Percentiles rank a stretch among this genome's conserved stretches.
Conservation (phyloP, 2,888 invertebrate genomes). For the Blomia tropicalis region DNA sequence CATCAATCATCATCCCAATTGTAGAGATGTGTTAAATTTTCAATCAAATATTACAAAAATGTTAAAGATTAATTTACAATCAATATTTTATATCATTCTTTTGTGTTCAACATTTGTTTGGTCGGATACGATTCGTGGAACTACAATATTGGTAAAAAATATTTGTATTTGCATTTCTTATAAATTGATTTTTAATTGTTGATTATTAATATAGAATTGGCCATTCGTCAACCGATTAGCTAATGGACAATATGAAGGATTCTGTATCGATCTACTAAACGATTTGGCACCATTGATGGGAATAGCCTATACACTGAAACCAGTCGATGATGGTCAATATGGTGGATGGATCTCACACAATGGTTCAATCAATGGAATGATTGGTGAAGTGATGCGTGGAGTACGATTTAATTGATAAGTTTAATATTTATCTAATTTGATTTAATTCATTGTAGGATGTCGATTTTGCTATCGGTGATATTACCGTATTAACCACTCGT, state of each 20-base stretch:
- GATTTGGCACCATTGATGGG: slow-evolving; percentile 15
- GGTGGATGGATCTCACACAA: slow-evolving; percentile 20
- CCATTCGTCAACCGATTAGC: not conserved
- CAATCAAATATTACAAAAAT: no score
- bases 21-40: no score
- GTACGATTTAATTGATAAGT: not conserved
- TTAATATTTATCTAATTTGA: not conserved
- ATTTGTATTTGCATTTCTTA: not conserved
- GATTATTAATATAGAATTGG: slow-evolving; percentile 1
- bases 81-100: no score
- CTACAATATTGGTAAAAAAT: slow-evolving; percentile 5
- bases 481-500: slow-evolving; percentile 14
- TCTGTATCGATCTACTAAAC: slow-evolving; percentile 19
- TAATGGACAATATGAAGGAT: slow-evolving; percentile 23
- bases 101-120: no score
- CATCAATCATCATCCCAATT: no score
- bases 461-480: slow-evolving; percentile 22
- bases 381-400: slow-evolving; percentile 15
- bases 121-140: not conserved
- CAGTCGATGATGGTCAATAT: slow-evolving; percentile 11
- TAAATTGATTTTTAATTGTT: not conserved
- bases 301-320: slow-evolving; percentile 17
- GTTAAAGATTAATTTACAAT: no score
- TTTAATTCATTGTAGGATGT: slow-evolving; percentile 16
- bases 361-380: slow-evolving; percentile 20